Evolutionary conservation across 2,113 vertebrate genomes (phyloP).

Genomic region (Misgurnus mizolepis): DNA sequence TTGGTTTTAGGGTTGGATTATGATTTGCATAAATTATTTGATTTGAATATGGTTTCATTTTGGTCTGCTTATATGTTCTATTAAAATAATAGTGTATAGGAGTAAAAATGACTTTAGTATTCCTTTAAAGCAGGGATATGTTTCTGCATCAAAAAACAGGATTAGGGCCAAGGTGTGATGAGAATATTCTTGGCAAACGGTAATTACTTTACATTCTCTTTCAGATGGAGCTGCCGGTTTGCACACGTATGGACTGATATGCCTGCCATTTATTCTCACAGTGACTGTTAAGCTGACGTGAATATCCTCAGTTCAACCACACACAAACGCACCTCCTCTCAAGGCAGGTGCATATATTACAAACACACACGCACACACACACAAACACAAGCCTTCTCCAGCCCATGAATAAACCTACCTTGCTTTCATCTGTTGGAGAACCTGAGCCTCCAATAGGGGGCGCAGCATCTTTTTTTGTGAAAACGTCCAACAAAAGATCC

Average conservation of each 20-base stretch:
- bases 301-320: constrained; percentile 60
- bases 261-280: constrained; percentile 88
- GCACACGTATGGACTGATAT: constrained; percentile 71
- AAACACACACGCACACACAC: not conserved
- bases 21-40: no score
- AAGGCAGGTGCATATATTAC: constrained; percentile 43
- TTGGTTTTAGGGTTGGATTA: no score
- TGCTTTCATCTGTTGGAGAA: constrained; percentile 64
- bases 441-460: constrained; percentile 63
- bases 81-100: not conserved
- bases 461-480: constrained; percentile 70
- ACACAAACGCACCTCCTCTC: constrained; percentile 17
- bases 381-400: constrained; percentile 66
- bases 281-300: constrained; percentile 92
- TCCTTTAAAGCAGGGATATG: not conserved
- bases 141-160: not conserved
- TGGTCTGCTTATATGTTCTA: no score
- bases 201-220: constrained; percentile 32
- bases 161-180: not conserved
- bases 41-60: no score
- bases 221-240: constrained; percentile 66
- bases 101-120: not conserved
- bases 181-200: not conserved
- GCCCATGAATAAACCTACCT: constrained; percentile 60
- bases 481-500: constrained; percentile 22